Percentiles rank a stretch among this genome's conserved stretches.
Evolutionary conservation across 2,113 vertebrate genomes (phyloP).

Genomic region (Rhea pennata): DNA sequence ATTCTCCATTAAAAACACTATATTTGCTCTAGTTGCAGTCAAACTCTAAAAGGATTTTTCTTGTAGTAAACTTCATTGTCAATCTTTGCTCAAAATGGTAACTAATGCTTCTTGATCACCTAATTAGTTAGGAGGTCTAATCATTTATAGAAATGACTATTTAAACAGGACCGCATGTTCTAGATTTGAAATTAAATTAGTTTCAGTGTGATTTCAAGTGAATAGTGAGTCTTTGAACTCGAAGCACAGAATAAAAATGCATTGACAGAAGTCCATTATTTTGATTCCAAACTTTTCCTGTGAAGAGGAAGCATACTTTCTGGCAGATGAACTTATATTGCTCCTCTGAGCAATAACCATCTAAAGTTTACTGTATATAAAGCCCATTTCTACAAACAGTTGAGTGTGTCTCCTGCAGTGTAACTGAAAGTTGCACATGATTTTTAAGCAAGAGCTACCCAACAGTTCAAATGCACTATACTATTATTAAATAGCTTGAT

Average conservation of each 20-base stretch:
- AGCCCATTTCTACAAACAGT: neutral
- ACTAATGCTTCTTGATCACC: neutral
- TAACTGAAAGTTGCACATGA: neutral
- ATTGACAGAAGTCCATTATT: neutral
- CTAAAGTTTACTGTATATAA: neutral
- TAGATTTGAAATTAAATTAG: neutral
- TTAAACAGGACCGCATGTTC: neutral
- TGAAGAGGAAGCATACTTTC: neutral
- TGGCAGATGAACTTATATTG: neutral
- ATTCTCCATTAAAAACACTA: neutral
- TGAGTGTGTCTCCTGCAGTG: neutral
- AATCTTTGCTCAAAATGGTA: neutral
- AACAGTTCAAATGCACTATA: neutral
- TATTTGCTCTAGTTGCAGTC: neutral
- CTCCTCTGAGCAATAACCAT: neutral
- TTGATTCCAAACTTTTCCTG: neutral
- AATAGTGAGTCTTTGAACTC: neutral
- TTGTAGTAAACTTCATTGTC: neutral
- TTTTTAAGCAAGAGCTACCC: neutral
- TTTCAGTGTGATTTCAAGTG: neutral
- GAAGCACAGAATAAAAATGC: neutral
- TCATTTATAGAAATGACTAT: neutral
- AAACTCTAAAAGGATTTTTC: neutral
- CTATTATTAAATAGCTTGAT: neutral
- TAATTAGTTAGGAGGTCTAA: neutral